phyloP scores from a whole-genome alignment of 2,797 vertebrate species.

The Saguinus oedipus region DNA sequence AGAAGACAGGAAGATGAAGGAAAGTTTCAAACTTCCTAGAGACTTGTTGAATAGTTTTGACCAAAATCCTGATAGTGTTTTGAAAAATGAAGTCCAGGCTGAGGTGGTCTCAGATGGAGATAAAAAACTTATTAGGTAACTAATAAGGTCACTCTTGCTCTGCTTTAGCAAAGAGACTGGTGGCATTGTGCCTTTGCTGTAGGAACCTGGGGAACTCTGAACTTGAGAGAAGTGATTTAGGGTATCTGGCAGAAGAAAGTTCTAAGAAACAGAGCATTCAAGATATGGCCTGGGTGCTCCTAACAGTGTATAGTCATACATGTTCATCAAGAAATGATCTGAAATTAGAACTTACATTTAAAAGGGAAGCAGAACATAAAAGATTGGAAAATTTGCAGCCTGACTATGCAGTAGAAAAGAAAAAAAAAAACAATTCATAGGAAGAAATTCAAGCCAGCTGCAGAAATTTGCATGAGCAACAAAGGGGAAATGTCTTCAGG shows the following conservation, averaged over 20 bases:
- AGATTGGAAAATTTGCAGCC: not conserved
- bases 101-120: not conserved
- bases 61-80: not conserved
- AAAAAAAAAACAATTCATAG: not conserved
- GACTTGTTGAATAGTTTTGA: not conserved
- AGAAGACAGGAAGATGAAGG: not conserved
- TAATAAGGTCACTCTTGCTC: not conserved
- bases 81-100: not conserved
- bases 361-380: not conserved
- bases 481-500: not conserved
- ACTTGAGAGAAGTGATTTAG: not conserved
- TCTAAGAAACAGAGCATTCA: not conserved
- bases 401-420: not conserved
- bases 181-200: not conserved
- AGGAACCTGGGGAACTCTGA: not conserved
- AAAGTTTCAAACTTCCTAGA: not conserved
- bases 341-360: not conserved
- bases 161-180: not conserved
- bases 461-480: not conserved
- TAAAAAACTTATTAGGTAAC: not conserved
- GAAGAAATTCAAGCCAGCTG: not conserved
- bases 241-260: not conserved
- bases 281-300: not conserved
- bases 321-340: not conserved
- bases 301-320: not conserved